Conservation (phyloP, 2,797 vertebrate genomes). For the Syngnathus rostellatus region DNA sequence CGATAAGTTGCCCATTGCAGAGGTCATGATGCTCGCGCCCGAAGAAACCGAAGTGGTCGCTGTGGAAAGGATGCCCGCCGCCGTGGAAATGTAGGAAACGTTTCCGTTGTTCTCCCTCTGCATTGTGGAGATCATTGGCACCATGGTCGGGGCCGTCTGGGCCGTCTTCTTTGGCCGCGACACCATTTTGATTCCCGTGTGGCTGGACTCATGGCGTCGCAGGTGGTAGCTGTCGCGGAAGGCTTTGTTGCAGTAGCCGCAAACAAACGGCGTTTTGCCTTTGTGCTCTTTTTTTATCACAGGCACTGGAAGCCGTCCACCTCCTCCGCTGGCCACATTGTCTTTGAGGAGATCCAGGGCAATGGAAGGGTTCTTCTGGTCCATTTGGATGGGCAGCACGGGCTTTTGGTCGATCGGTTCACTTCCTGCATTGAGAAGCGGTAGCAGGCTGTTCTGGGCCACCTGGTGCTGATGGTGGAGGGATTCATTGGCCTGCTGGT, state of each 20-base stretch:
- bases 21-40: conserved; percentile 65
- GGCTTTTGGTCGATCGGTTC: conserved; percentile 97
- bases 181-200: conserved; percentile 98
- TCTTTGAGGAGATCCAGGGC: conserved; percentile 90
- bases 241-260: conserved; percentile 98
- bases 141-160: conserved; percentile 81
- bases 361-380: conserved; percentile 87
- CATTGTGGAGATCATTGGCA: conserved; percentile 91
- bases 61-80: conserved; percentile 91
- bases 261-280: conserved; percentile 95
- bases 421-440: conserved; percentile 86
- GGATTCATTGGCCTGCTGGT: conserved; percentile 89
- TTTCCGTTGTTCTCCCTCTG: conserved; percentile 84
- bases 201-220: conserved; percentile 95
- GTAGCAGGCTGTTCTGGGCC: conserved; percentile 91
- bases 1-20: conserved; percentile 56
- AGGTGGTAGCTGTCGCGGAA: conserved; percentile 99
- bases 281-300: conserved; percentile 96
- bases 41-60: conserved; percentile 89
- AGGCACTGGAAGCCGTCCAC: conserved; percentile 46
- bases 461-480: conserved; percentile 98
- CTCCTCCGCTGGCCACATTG: conserved; percentile 68
- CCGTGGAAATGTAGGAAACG: conserved; percentile 84
- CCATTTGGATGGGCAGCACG: conserved; percentile 89
- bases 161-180: conserved; percentile 90